phyloP scores from a whole-genome alignment of 64 coral and sea anemone species.

The Montipora efflorescens region DNA sequence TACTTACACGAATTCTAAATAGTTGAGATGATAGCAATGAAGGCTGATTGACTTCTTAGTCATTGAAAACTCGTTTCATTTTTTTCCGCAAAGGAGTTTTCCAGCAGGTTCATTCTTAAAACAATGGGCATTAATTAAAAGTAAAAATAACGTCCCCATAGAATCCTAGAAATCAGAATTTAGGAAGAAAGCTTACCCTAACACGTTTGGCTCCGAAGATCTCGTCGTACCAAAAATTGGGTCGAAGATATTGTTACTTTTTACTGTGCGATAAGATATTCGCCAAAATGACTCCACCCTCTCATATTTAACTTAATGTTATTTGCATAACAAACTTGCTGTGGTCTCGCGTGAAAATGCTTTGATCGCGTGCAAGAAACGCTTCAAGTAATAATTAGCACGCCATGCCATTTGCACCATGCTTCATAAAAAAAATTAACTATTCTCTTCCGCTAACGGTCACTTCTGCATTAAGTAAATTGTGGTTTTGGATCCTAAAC shows the following conservation, averaged over 20 bases:
- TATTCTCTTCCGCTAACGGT: neutral
- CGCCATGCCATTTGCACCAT: neutral
- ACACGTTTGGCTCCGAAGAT: neutral
- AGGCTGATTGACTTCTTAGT: neutral
- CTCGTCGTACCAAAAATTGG: neutral
- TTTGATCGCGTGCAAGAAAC: slow-evolving; percentile 8
- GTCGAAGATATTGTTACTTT: neutral
- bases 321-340: slow-evolving; percentile 15
- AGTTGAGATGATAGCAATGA: neutral
- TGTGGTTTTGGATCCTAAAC: neutral
- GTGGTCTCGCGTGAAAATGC: neutral
- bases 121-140: neutral
- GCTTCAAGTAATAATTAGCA: neutral
- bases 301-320: neutral
- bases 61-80: neutral
- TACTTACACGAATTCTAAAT: neutral
- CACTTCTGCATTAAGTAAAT: neutral
- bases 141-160: neutral
- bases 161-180: neutral
- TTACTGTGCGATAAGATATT: neutral
- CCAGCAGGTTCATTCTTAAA: neutral
- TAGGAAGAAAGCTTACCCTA: neutral
- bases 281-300: neutral
- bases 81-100: neutral
- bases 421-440: neutral